These are phyloP conservation scores for Pangasius macronema DNA, from an alignment of 2,797 vertebrate genomes.

Conservation along the genomic window DNA sequence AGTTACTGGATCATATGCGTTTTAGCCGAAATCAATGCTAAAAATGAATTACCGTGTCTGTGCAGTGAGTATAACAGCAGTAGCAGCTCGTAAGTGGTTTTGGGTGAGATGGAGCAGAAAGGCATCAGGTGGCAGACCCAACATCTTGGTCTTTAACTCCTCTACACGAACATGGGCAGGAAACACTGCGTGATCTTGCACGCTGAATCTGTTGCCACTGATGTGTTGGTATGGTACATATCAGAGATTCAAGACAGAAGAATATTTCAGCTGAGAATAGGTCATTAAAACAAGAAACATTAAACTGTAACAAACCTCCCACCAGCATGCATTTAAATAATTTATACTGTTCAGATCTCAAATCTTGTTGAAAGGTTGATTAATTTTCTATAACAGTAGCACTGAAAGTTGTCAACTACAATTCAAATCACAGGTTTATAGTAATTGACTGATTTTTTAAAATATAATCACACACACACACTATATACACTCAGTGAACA, in stretches of 20 bases:
- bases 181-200: constrained; percentile 72
- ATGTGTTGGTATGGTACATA: neutral
- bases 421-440: neutral
- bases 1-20: neutral
- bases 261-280: neutral
- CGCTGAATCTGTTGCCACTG: constrained; percentile 72
- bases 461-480: neutral
- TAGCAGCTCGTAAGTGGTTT: constrained; percentile 61
- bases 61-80: constrained; percentile 68
- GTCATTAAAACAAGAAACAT: too few species aligned
- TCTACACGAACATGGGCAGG: constrained; percentile 66
- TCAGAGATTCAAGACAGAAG: neutral
- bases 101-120: constrained; percentile 72
- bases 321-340: constrained; percentile 12
- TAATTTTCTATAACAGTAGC: neutral
- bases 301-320: neutral
- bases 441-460: neutral
- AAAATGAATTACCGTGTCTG: constrained; percentile 59
- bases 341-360: neutral
- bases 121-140: constrained; percentile 69
- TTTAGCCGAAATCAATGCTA: neutral
- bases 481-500: neutral
- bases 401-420: neutral
- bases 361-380: neutral
- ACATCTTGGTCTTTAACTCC: constrained; percentile 61